Evolutionary conservation across 2,888 invertebrate genomes (phyloP).

Genomic region (Pogonocherus hispidulus): DNA sequence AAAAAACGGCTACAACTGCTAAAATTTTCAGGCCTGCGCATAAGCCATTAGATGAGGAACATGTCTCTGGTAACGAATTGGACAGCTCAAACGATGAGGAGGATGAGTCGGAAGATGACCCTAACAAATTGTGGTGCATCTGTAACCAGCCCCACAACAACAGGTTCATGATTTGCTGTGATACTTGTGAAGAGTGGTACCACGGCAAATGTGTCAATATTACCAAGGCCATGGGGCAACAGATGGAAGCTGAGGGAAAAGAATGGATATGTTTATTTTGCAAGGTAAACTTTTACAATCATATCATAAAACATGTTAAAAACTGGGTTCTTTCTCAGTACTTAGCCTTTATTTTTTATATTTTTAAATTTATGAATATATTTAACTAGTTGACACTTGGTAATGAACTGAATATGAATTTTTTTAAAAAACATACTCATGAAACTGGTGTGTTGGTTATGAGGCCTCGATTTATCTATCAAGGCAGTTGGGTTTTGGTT

Average conservation of each 20-base stretch:
- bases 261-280: conserved; percentile 94
- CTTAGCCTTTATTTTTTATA: too few species aligned
- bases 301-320: neutral
- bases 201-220: conserved; percentile 98
- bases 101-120: conserved; percentile 91
- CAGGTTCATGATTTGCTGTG: conserved; percentile 98
- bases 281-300: conserved; percentile 69
- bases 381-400: too few species aligned
- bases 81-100: conserved; percentile 72
- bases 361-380: too few species aligned
- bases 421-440: too few species aligned
- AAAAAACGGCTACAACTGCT: too few species aligned
- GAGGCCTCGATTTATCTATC: too few species aligned
- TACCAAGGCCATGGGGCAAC: conserved; percentile 89
- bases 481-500: too few species aligned
- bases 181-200: conserved; percentile 96
- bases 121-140: conserved; percentile 94
- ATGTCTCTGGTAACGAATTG: conserved; percentile 65
- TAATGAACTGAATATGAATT: too few species aligned
- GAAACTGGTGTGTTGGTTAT: too few species aligned
- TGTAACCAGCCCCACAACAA: conserved; percentile 96
- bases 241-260: conserved; percentile 90
- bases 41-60: conserved; percentile 65
- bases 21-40: conserved; percentile 50
- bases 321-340: neutral